Base-by-base conservation (phyloP, 2,797 vertebrate species). In the Apogon hyalosoma region DNA sequence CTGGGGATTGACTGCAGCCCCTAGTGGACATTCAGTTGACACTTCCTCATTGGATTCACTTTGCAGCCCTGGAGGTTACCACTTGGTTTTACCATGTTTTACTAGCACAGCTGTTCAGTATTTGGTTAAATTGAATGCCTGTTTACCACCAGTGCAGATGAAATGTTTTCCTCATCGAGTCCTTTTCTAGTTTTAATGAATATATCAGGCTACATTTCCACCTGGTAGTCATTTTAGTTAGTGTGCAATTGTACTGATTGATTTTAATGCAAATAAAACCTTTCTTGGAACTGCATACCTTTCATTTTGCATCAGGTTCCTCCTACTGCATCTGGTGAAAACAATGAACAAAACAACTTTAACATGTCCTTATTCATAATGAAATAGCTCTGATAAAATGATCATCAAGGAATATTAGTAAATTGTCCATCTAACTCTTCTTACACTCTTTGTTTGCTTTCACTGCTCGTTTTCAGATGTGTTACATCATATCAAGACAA, bases 401-500 rank as follows among this genome's bases (percentile, higher is more conserved):
- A 72, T 65, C 65, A 19, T 28, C 57, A 67, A 18, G 49, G 42
- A 2, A 0, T 60, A 48, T 33, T 18, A 66, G 52, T 57, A 72
- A 69, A 73, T 40, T 69, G 13, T 40, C 62, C 43, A 49, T 66
- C 62, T 52, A 60, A 73, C 73, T 73, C 39, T 55, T 52, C 53
- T 49, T 41, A 42, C n/a, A 40, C 45, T 58, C 21, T 64, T 73
- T 43, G 48, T 73, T 65, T 51, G 67, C 67, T 72, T 56, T 58
- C 19, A 70, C 38, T 41, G 24, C 28, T 73, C 36, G 0, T 77
- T 14, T 57, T 73, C 64, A 49, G 61, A 59, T 75, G 56, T 50
- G 52, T 66, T 62, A 43, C 43, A 16, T 79, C 69, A 71, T 77
- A 79, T 77, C 75, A 75, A 46, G 48, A 51, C 68, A 80, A 85